Evolutionary conservation across 2,113 vertebrate genomes (phyloP).

Genomic region (Columba janthina): DNA sequence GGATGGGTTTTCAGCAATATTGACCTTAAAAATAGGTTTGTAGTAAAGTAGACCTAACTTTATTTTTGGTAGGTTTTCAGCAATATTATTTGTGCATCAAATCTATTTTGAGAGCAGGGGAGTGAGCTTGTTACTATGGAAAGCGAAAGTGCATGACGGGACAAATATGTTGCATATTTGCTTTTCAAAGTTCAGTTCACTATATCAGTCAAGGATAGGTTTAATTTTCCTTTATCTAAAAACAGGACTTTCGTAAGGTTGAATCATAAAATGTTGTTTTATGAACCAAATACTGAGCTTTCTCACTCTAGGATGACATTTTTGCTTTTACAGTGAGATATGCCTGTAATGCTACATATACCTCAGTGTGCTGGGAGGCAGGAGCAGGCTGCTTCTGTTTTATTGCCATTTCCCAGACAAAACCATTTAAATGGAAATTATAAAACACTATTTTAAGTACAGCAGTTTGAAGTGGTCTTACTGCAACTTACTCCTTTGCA

Average conservation of each 20-base stretch:
- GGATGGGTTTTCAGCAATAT: background rate
- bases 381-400: background rate
- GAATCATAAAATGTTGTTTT: background rate
- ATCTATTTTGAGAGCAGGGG: background rate
- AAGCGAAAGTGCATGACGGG: background rate
- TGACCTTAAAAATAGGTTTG: background rate
- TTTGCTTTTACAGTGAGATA: background rate
- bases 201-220: background rate
- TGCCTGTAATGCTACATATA: background rate
- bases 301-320: background rate
- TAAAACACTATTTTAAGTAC: background rate
- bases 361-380: background rate
- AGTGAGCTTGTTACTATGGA: background rate
- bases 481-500: background rate
- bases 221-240: background rate
- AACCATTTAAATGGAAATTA: background rate
- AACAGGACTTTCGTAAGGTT: background rate
- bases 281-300: background rate
- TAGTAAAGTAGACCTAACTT: background rate
- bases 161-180: background rate
- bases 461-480: background rate
- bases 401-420: background rate
- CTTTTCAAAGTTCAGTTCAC: background rate
- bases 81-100: background rate
- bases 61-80: background rate